A percentile compares a stretch with the other conserved stretches of the same genome.
phyloP scores from a whole-genome alignment of 53 echinoderm and acorn worm genomes.

The Hippasteria phrygiana region DNA sequence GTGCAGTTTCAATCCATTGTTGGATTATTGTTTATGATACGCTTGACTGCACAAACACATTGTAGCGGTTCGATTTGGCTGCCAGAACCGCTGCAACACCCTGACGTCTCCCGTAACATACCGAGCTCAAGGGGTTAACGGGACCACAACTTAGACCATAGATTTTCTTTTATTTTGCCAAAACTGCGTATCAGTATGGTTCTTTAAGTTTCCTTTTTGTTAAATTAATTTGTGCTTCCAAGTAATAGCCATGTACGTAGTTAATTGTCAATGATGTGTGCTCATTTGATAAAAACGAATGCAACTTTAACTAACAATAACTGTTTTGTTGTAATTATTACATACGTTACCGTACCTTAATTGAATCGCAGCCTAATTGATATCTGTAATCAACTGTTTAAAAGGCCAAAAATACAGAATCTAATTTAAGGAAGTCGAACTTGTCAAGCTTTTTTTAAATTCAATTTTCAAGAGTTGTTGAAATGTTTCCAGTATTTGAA shows the following conservation, averaged over 20 bases:
- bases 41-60: too few relatives aligned
- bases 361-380: not conserved
- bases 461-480: not conserved
- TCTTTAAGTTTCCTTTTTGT: not conserved
- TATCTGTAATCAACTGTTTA: constrained; percentile 2
- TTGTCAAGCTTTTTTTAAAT: not conserved
- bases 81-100: too few relatives aligned
- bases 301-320: constrained; percentile 10
- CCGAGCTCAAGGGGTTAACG: too few relatives aligned
- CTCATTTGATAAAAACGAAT: not conserved
- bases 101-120: too few relatives aligned
- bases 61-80: too few relatives aligned
- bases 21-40: too few relatives aligned
- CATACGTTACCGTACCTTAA: not conserved
- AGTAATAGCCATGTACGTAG: not conserved
- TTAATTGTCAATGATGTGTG: not conserved
- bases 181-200: not conserved
- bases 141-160: too few relatives aligned
- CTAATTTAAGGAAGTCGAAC: too few relatives aligned
- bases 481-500: not conserved
- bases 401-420: not conserved
- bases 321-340: constrained; percentile 22
- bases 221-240: not conserved
- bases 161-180: not conserved
- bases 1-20: too few relatives aligned